Percentiles rank a stretch among this genome's conserved stretches.
Evolutionary conservation across 2,113 vertebrate genomes (phyloP).

Genomic region (Rhinolophus ferrumequinum): DNA sequence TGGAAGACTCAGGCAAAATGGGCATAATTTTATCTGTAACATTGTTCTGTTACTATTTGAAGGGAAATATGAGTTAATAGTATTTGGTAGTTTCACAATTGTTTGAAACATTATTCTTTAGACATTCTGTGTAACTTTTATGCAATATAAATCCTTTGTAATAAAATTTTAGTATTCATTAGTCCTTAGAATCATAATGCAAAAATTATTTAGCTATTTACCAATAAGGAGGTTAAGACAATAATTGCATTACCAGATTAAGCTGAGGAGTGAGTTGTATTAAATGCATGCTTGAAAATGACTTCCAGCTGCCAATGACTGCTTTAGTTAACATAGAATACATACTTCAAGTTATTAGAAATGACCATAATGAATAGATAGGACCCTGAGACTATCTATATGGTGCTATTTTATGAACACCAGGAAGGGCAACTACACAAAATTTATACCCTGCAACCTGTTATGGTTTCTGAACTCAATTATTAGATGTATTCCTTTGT

Average conservation of each 20-base stretch:
- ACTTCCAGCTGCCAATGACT: neutral
- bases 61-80: neutral
- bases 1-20: neutral
- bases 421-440: constrained; percentile 17
- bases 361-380: constrained; percentile 57
- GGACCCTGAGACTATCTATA: neutral
- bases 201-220: neutral
- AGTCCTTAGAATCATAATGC: neutral
- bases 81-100: neutral
- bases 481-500: constrained; percentile 64
- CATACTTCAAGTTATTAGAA: constrained; percentile 23
- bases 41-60: neutral
- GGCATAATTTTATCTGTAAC: neutral
- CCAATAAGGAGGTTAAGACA: neutral
- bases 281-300: neutral
- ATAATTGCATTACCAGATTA: neutral
- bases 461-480: constrained; percentile 70
- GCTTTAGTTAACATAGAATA: constrained; percentile 48
- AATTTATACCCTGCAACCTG: constrained; percentile 52
- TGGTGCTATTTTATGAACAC: constrained; percentile 17
- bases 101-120: neutral
- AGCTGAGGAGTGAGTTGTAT: neutral
- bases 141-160: neutral
- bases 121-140: neutral
- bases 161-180: neutral